Evolutionary conservation across 37 sponge, comb jelly and placozoan species (phyloP), one percentile per base, ranked within the genome.

Genomic region (Axinella damicornis): DNA sequence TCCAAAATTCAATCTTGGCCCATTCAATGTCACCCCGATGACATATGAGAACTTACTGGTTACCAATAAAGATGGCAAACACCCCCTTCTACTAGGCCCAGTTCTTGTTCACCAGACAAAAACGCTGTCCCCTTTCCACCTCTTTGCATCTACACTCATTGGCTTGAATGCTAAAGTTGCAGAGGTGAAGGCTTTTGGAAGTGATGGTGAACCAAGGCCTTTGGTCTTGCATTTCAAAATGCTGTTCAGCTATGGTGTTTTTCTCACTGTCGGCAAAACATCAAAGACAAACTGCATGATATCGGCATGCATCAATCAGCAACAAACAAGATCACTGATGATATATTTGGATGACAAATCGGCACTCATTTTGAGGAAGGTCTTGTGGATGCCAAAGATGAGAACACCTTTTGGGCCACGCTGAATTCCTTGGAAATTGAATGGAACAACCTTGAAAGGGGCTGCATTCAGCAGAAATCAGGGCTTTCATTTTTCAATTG

Each of bases 201-300:
- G 67, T 30, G 85, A 84, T 63, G 85, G 85, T n/a, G 85, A 84
- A 33, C 65, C 63, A 84, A 84, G 27, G 85, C 85, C 4, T 84
- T 84, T 27, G 1, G 24, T 54, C 11, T 73, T 21, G 39, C 32
- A 1, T 84, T 84, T 34, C 75, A 76, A 2, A 2, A 84, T 36
- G 85, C 85, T 24, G 36, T 32, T 2, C 85, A 84, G 0, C 66
- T 84, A 18, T 63, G 76, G 36, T 84, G 85, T 46, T 65, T 56
- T 32, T 74, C 64, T 84, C 76, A 84, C 36, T 2, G 74, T 24
- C 53, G 57, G 11, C 76, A 74, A 33, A 84, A 84, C 39, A 64
- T 84, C 53, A 84, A 84, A 27, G 76, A 75, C 5, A 84, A 75
- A 38, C 57, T 84, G n/a, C n/a, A n/a, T n/a, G n/a, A n/a, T n/a